Evolutionary conservation across 2,888 invertebrate genomes (phyloP), one percentile per base, ranked within the genome.

Genomic region (Brachypterus glaber): DNA sequence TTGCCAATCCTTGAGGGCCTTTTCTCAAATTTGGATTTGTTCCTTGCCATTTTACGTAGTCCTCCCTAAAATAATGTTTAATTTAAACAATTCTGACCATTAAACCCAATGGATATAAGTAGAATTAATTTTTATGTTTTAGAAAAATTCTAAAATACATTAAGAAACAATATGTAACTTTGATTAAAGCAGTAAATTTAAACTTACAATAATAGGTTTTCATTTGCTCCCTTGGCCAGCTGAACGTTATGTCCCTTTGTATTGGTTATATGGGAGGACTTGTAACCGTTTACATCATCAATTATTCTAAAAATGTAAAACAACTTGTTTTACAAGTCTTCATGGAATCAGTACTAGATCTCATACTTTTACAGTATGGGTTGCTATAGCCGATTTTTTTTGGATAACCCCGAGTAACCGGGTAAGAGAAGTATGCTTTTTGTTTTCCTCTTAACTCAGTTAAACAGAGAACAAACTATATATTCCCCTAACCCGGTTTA

Each of bases 11-110:
- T 42, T 66, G 62, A n/a, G 67, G 61, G 1, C 75, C 76, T 16
- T 63, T 62, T 4, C 72, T 64, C 11, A 79, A 63, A 33, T 71
- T 72, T 0, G 78, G 76, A 62, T 87, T 81, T 0, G 86, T 80
- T 0, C 88, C 88, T 47, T 81, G 80, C 87, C 88, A 88, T 3
- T 85, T 78, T 33, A 86, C 73, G 57, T 89, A 89, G 56, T 88
- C 86, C 45, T 78, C 77, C 40, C 87, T 88, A 33, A 34, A 30
- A 18, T 33, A 40, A 40, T 13, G 18, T 17, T 2, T 8, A 30
- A 11, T 38, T 27, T 15, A 33, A 15, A 17, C n/a, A n/a, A n/a
- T n/a, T n/a, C n/a, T n/a, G n/a, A n/a, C n/a, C 2, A 33, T 2
- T n/a, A n/a, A 30, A 11, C 12, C 8, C 11, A 35, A 21, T 2